Evolutionary conservation across 2,797 vertebrate species (phyloP).

Genomic region (Xenops minutus): DNA sequence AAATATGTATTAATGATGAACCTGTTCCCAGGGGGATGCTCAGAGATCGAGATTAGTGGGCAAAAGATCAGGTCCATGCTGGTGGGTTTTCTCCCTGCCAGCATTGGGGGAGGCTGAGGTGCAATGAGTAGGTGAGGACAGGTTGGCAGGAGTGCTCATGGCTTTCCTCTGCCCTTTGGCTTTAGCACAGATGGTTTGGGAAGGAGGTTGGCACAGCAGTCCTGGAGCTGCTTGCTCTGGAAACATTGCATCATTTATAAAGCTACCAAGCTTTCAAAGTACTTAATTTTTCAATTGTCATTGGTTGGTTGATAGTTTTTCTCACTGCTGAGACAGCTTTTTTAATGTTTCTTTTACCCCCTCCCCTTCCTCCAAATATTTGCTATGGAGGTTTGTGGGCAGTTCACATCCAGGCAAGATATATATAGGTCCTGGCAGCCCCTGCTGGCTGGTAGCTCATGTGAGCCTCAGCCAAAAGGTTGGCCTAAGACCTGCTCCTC

Average conservation of each 20-base stretch:
- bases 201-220: not conserved
- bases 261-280: not conserved
- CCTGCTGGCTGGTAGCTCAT: not conserved
- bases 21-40: not conserved
- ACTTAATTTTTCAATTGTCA: not conserved
- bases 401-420: not conserved
- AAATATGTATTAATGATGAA: not conserved
- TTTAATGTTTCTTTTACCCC: not conserved
- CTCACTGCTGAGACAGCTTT: not conserved
- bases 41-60: not conserved
- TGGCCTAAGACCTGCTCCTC: not conserved
- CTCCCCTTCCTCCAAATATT: constrained; percentile 7
- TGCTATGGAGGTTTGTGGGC: not conserved
- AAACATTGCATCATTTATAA: not conserved
- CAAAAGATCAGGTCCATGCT: not conserved
- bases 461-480: not conserved
- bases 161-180: not conserved
- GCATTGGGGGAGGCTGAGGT: not conserved
- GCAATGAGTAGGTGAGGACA: not conserved
- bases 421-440: not conserved
- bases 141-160: not conserved
- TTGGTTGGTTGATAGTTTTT: not conserved
- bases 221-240: not conserved
- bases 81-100: not conserved
- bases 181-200: not conserved